phyloP scores from a whole-genome alignment of 2,888 invertebrate species.

The Habrosyne pyritoides region DNA sequence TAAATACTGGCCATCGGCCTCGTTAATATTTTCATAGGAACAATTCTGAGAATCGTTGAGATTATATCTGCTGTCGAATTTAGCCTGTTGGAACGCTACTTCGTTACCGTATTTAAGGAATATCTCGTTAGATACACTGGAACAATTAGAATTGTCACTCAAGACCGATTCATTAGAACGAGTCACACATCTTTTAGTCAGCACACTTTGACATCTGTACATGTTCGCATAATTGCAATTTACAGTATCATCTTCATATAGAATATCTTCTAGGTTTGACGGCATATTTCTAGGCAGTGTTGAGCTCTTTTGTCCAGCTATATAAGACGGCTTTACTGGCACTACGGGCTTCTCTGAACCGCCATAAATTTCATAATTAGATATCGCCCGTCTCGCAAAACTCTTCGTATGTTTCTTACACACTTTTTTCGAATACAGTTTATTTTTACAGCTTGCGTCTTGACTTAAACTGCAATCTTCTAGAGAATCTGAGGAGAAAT shows the following conservation, averaged over 20 bases:
- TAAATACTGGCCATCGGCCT: slow-evolving; percentile 66
- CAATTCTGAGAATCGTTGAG: slow-evolving; percentile 76
- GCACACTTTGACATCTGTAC: slow-evolving; percentile 77
- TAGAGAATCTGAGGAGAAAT: slow-evolving; percentile 91
- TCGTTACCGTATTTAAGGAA: slow-evolving; percentile 79
- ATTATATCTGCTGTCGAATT: slow-evolving; percentile 75
- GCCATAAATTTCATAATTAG: slow-evolving; percentile 89
- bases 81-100: slow-evolving; percentile 77
- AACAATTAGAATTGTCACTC: slow-evolving; percentile 79
- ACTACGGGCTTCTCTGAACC: slow-evolving; percentile 69
- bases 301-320: slow-evolving; percentile 71
- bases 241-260: slow-evolving; percentile 73
- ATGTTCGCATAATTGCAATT: slow-evolving; percentile 66
- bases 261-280: slow-evolving; percentile 78
- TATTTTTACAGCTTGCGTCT: slow-evolving; percentile 78
- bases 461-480: slow-evolving; percentile 87
- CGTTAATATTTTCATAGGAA: slow-evolving; percentile 74
- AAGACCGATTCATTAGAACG: slow-evolving; percentile 82
- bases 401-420: slow-evolving; percentile 81
- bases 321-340: slow-evolving; percentile 65
- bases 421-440: slow-evolving; percentile 78
- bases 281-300: slow-evolving; percentile 81
- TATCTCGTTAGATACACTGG: slow-evolving; percentile 80
- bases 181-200: slow-evolving; percentile 83
- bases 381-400: slow-evolving; percentile 86